Percentiles rank a stretch among this genome's conserved stretches.
Evolutionary conservation across 1,140 invertebrate genomes (phyloP).

Genomic region (Aporrectodea caliginosa): DNA sequence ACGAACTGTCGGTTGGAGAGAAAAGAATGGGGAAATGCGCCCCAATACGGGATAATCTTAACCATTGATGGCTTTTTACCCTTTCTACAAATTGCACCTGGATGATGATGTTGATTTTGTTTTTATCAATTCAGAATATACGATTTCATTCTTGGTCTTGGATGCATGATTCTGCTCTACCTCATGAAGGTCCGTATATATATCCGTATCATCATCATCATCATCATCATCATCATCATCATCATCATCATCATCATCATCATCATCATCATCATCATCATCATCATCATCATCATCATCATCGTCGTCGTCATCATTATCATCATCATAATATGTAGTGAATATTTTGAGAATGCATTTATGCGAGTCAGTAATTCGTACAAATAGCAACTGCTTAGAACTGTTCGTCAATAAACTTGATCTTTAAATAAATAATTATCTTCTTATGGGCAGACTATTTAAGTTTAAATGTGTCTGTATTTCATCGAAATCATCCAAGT

Average conservation of each 20-base stretch:
- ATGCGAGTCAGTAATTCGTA: conserved; percentile 1
- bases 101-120: too few relatives aligned
- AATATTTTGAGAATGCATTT: neutral
- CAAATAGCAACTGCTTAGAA: neutral
- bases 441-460: too few relatives aligned
- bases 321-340: neutral
- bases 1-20: too few relatives aligned
- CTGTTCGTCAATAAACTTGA: neutral
- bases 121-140: conserved; percentile 29
- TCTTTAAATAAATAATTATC: too few relatives aligned
- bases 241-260: neutral
- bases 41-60: too few relatives aligned
- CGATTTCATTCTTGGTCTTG: conserved; percentile 34
- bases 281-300: conserved; percentile 6
- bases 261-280: neutral
- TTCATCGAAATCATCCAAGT: too few relatives aligned
- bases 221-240: conserved; percentile 3
- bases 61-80: too few relatives aligned
- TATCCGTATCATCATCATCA: neutral
- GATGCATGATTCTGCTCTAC: conserved; percentile 33
- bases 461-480: too few relatives aligned
- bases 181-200: conserved; percentile 32
- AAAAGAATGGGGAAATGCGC: too few relatives aligned
- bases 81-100: too few relatives aligned
- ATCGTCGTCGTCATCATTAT: neutral